These are phyloP conservation scores for Schizaphis graminum DNA, from an alignment of 2,888 invertebrate genomes.

Conservation along the genomic window DNA sequence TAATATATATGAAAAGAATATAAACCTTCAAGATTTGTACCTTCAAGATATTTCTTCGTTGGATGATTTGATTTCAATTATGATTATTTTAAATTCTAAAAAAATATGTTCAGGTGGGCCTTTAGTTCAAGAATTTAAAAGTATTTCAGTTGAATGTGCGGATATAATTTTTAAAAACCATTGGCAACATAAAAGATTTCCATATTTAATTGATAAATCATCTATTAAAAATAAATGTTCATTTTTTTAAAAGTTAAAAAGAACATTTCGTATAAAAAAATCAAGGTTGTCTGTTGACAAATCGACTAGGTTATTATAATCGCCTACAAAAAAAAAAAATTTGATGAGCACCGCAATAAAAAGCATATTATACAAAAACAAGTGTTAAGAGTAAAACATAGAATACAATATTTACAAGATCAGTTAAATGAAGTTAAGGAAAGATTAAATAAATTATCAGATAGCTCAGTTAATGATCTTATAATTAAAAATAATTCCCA, in stretches of 20 bases:
- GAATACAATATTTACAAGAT: slow-evolving; percentile 2
- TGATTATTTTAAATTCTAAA: too few relatives aligned
- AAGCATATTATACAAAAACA: slow-evolving; percentile 22
- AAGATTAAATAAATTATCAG: not conserved
- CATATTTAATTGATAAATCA: not conserved
- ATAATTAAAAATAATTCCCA: slow-evolving; percentile 24
- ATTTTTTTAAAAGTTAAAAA: not conserved
- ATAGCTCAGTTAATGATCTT: not conserved
- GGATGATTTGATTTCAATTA: slow-evolving; percentile 11
- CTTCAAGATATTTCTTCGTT: not conserved
- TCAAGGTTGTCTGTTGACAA: not conserved
- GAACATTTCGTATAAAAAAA: slow-evolving; percentile 8
- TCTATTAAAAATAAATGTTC: not conserved
- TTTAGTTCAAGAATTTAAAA: slow-evolving; percentile 10
- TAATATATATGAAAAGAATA: slow-evolving; percentile 8
- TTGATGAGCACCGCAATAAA: not conserved
- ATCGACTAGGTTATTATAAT: not conserved
- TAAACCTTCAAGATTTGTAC: slow-evolving; percentile 6
- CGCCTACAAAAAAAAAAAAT: slow-evolving; percentile 6
- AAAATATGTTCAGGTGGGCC: slow-evolving; percentile 10
- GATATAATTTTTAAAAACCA: slow-evolving; percentile 17
- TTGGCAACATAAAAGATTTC: slow-evolving; percentile 3
- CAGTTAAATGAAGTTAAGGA: slow-evolving; percentile 21
- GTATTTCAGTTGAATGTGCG: slow-evolving; percentile 22
- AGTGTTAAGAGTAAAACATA: slow-evolving; percentile 12